A percentile compares a stretch with the other conserved stretches of the same genome.
These are phyloP conservation scores for Oriolus oriolus DNA, from an alignment of 2,113 vertebrate genomes.

Conservation along the genomic window DNA sequence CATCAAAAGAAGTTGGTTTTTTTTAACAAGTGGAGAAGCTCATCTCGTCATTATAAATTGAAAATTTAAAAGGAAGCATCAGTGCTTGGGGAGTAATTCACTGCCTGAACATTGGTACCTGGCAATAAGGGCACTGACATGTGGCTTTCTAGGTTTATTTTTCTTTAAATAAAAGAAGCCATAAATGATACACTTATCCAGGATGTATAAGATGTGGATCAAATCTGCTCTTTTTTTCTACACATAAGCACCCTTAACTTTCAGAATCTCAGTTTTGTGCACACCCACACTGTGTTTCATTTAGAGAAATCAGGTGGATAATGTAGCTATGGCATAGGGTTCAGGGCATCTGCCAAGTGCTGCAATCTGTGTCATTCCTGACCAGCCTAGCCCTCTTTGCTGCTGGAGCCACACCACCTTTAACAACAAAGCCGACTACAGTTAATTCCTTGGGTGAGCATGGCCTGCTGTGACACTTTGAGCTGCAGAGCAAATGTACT, in stretches of 20 bases:
- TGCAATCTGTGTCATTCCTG: background rate
- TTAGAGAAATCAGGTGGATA: background rate
- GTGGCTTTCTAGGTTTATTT: background rate
- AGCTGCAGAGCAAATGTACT: background rate
- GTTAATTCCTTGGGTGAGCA: background rate
- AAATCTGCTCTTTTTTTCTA: background rate
- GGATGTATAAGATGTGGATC: background rate
- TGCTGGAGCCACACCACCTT: background rate
- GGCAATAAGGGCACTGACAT: background rate
- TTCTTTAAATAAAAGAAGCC: background rate
- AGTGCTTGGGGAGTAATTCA: background rate
- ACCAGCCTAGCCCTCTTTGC: background rate
- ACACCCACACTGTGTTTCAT: background rate
- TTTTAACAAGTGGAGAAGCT: background rate
- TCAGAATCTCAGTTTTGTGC: background rate
- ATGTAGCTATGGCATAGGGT: rapidly evolving
- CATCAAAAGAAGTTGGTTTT: background rate
- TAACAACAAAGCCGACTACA: background rate
- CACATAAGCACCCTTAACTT: background rate
- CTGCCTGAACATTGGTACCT: background rate
- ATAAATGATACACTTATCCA: background rate
- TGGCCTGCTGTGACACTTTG: background rate
- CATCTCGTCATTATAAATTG: background rate
- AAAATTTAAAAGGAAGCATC: background rate
- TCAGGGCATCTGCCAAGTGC: background rate